phyloP scores from a whole-genome alignment of 2,888 invertebrate genomes.

The Standfussiana lucernea region DNA sequence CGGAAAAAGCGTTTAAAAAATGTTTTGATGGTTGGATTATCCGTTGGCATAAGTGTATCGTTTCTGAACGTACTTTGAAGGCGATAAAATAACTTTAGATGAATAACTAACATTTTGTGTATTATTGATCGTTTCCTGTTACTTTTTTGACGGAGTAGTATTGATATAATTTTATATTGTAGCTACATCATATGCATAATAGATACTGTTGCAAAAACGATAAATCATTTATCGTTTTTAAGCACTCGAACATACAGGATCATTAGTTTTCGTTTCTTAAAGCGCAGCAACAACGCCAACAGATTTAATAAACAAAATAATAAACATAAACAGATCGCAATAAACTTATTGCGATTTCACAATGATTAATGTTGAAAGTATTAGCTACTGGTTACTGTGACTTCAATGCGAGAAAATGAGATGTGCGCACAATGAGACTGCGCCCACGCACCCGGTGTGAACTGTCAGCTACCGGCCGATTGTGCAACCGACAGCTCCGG shows the following conservation, averaged over 20 bases:
- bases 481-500: slow-evolving; percentile 54
- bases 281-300: slow-evolving; percentile 4
- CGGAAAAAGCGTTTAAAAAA: too few species aligned
- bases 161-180: slow-evolving; percentile 1
- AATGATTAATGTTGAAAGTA: slow-evolving; percentile 83
- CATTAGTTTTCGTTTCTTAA: slow-evolving; percentile 3
- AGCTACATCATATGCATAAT: not conserved
- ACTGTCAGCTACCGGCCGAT: slow-evolving; percentile 85
- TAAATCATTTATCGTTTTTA: slow-evolving; percentile 31
- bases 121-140: too few species aligned
- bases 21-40: too few species aligned
- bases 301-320: slow-evolving; percentile 29
- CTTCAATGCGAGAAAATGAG: slow-evolving; percentile 86
- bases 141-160: too few species aligned
- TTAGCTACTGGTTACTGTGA: slow-evolving; percentile 81
- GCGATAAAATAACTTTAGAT: too few species aligned
- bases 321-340: slow-evolving; percentile 55
- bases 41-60: too few species aligned
- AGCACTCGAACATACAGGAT: slow-evolving; percentile 3
- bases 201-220: not conserved
- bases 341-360: slow-evolving; percentile 63
- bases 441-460: slow-evolving; percentile 80
- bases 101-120: too few species aligned
- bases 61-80: too few species aligned
- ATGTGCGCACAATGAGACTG: slow-evolving; percentile 82